Percentiles rank a stretch among this genome's conserved stretches.
phyloP scores from a whole-genome alignment of 1,140 invertebrate species.

The Condylostylus longicornis region DNA sequence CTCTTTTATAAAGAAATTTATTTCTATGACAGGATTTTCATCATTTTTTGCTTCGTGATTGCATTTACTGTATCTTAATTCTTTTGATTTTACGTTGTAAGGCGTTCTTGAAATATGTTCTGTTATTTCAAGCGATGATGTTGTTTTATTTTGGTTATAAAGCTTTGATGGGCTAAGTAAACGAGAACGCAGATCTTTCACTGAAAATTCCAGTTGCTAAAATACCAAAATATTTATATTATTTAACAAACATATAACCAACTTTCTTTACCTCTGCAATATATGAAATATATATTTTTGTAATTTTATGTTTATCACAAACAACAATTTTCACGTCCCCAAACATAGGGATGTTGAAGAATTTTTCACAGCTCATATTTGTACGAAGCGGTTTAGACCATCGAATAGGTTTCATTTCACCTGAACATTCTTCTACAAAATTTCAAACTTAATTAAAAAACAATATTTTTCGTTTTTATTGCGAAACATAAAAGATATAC shows the following conservation, averaged over 20 bases:
- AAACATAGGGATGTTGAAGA: constrained; percentile 46
- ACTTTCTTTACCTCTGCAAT: constrained; percentile 15
- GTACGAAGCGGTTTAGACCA: constrained; percentile 36
- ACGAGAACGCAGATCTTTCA: constrained; percentile 25
- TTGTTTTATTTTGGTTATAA: neutral
- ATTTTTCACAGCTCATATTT: constrained; percentile 42
- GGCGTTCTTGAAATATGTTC: neutral
- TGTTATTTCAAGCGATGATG: neutral
- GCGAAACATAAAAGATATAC: constrained; percentile 1
- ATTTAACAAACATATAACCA: too few relatives aligned
- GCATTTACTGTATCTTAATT: too few relatives aligned
- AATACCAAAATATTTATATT: constrained; percentile 1
- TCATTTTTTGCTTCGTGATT: constrained; percentile 4
- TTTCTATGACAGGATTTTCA: too few relatives aligned
- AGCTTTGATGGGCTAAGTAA: constrained; percentile 15
- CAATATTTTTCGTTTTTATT: constrained; percentile 1
- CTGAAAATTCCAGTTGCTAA: constrained; percentile 24
- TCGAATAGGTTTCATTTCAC: constrained; percentile 22
- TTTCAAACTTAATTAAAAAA: too few relatives aligned
- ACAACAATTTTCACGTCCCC: constrained; percentile 58
- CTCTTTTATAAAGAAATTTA: constrained; percentile 19
- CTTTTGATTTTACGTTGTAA: neutral
- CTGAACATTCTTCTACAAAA: too few relatives aligned
- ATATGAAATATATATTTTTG: constrained; percentile 24
- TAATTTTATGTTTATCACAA: constrained; percentile 26